A percentile compares a stretch with the other conserved stretches of the same genome.
Evolutionary conservation across 1,140 invertebrate species (phyloP).

Genomic region (Drosophila ambigua): DNA sequence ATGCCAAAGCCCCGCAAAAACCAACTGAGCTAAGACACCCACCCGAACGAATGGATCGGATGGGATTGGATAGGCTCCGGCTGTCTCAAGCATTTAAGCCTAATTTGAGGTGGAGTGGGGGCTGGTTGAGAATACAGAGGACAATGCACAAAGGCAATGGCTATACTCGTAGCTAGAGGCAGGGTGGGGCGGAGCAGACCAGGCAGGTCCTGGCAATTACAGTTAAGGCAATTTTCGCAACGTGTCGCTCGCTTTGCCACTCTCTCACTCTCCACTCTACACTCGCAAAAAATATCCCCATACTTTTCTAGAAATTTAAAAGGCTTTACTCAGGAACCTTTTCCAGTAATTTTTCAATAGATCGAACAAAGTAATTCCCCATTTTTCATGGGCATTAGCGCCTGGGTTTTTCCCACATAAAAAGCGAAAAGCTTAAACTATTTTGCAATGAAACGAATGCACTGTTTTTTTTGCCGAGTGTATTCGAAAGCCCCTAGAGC

Average conservation of each 20-base stretch:
- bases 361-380: too few relatives aligned
- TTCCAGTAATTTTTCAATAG: too few relatives aligned
- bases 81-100: conserved; percentile 66
- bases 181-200: not conserved
- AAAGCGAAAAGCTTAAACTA: too few relatives aligned
- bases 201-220: conserved; percentile 69
- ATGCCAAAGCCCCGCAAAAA: conserved; percentile 8
- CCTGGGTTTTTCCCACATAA: too few relatives aligned
- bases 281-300: too few relatives aligned
- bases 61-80: not conserved
- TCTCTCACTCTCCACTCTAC: not conserved
- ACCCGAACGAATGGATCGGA: conserved; percentile 19
- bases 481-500: not conserved
- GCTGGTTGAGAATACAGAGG: too few relatives aligned
- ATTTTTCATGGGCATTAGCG: too few relatives aligned
- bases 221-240: conserved; percentile 69
- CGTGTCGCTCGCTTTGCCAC: conserved; percentile 29
- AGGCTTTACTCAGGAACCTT: too few relatives aligned
- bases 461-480: not conserved
- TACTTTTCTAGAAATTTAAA: too few relatives aligned
- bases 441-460: too few relatives aligned
- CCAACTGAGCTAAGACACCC: conserved; percentile 3
- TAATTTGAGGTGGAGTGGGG: conserved; percentile 55
- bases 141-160: not conserved
- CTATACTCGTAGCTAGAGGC: conserved; percentile 4